Evolutionary conservation across 2,888 invertebrate species (phyloP), one percentile per base, ranked within the genome.

Genomic region (Mesochorus sp.): DNA sequence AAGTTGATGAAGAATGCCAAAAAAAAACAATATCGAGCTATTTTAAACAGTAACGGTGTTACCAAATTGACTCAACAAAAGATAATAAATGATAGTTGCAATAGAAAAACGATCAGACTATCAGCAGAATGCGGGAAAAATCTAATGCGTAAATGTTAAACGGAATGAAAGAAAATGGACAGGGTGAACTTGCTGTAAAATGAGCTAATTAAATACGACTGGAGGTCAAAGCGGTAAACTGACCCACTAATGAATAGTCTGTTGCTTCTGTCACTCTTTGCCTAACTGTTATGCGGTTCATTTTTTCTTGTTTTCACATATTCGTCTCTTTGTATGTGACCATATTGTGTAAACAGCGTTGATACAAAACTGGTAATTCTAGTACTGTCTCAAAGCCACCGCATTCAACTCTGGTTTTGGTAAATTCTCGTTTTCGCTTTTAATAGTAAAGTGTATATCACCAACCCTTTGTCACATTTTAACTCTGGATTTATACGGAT

Each of bases 161-260:
- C n/a, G n/a, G n/a, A 14, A 19, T 28, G n/a, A 14, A 51, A 28
- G 34, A 28, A 14, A 66, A 34, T 31, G 42, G 57, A 39, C 70
- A 37, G 59, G 37, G 71, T 21, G 81, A 39, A 62, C 71, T 14
- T 47, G 44, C 42, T 66, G 77, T 67, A 67, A 79, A 80, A 72
- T 79, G 80, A 82, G 76, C 78, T 83, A 83, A 83, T 83, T 81
- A 77, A 79, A 82, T 80, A 76, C 74, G 67, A 67, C 62, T 42
- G 62, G 49, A 68, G 79, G 75, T 81, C 80, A 79, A 80, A 82
- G 80, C 68, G 70, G 78, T 74, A 74, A 57, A 53, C 76, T 64
- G 78, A 76, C 73, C 68, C 72, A 68, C 79, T 81, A 80, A 80
- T 79, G 81, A 82, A 82, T 79, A 80, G 77, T 61, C 67, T 17